Evolutionary conservation across 2,888 invertebrate genomes (phyloP), one percentile per base, ranked within the genome.

Genomic region (Coronaproctus castanopsis): DNA sequence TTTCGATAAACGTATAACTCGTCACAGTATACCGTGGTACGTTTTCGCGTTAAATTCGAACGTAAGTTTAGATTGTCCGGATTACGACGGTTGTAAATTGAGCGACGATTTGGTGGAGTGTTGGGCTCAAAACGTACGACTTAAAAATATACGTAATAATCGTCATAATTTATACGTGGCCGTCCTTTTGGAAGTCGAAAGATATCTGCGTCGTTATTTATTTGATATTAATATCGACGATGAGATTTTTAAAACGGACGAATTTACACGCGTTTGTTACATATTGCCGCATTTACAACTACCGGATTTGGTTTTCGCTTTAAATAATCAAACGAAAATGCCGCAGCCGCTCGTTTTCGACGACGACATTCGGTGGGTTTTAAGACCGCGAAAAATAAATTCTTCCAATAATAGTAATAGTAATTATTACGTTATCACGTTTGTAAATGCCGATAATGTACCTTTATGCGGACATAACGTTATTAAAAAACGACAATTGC

Each of bases 211-310:
- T n/a, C n/a, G n/a, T n/a, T n/a, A n/a, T n/a, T n/a, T n/a, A n/a
- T n/a, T n/a, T n/a, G n/a, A n/a, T n/a, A n/a, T n/a, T n/a, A n/a
- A n/a, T n/a, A n/a, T n/a, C n/a, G n/a, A n/a, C n/a, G n/a, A 55
- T 19, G 10, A 14, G 3, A 8, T 48, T 2, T 55, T 8, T 14
- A 22, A 8, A 2, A 48, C 49, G 49, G 5, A 14, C 20, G 48
- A 55, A n/a, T n/a, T n/a, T 10, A 57, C 51, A 19, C 19, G 50
- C n/a, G 1, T 57, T 8, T 48, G 57, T 51, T 57, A 57, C 23
- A 19, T 57, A 23, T 23, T 57, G 19, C 57, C 57, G 22, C 50
- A 57, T 20, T 24, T 57, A 50, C 50, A 49, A 10, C 19, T 49
- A 57, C 22, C 51, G 3, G 50, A 57, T 48, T 57, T 57, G 23